Percentiles rank a stretch among this genome's conserved stretches.
phyloP scores from a whole-genome alignment of 2,888 invertebrate species.

The Heliconius ethilla region DNA sequence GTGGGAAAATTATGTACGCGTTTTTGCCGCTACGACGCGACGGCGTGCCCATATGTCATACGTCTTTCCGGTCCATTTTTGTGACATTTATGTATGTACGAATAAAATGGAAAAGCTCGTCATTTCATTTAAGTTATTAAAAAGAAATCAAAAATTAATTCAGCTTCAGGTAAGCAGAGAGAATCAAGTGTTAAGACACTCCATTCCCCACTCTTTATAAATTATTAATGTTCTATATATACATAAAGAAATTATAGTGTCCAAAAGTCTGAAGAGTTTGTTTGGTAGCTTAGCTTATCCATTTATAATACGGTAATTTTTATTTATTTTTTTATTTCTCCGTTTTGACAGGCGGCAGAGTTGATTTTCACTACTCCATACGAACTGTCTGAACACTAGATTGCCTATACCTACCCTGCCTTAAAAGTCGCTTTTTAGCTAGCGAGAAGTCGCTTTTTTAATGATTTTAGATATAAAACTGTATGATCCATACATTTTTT shows the following conservation, averaged over 20 bases:
- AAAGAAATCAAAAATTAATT: too few species aligned
- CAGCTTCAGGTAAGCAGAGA: too few species aligned
- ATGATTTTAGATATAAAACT: background rate
- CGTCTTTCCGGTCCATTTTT: slow-evolving; percentile 37
- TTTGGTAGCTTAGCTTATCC: too few species aligned
- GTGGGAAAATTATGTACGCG: slow-evolving; percentile 43
- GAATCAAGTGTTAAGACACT: too few species aligned
- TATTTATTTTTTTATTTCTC: background rate
- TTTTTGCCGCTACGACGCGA: slow-evolving; percentile 34
- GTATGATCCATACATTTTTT: background rate
- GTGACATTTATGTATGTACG: background rate
- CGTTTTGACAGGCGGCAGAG: background rate
- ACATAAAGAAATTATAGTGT: too few species aligned
- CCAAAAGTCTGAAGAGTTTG: too few species aligned
- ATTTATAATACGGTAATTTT: too few species aligned
- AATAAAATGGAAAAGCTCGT: background rate
- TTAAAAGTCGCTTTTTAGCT: too few species aligned
- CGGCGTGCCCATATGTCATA: slow-evolving; percentile 25
- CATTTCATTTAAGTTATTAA: background rate
- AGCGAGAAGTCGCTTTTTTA: background rate
- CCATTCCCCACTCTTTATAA: too few species aligned
- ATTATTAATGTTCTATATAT: too few species aligned
- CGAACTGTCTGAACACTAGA: too few species aligned
- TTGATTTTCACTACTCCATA: background rate
- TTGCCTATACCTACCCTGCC: too few species aligned